phyloP scores from a whole-genome alignment of 2,797 vertebrate species.

The Iguana delicatissima region DNA sequence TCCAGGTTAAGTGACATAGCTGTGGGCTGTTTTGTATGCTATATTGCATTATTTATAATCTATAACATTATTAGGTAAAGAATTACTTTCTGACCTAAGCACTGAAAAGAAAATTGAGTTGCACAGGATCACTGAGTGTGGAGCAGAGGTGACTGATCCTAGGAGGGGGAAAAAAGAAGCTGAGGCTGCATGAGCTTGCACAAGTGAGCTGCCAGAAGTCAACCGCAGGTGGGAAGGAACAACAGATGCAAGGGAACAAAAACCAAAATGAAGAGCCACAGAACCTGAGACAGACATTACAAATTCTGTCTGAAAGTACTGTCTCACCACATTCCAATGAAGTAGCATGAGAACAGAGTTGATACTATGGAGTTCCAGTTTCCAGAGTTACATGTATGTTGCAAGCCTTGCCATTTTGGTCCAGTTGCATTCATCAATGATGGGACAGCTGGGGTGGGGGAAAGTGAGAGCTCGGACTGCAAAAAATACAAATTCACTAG shows the following conservation, averaged over 20 bases:
- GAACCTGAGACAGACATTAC: constrained; percentile 30
- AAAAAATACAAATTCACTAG: not conserved
- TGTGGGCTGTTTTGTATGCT: not conserved
- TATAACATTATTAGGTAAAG: not conserved
- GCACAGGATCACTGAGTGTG: not conserved
- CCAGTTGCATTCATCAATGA: not conserved
- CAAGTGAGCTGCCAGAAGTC: not conserved
- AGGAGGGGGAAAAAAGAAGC: constrained; percentile 1
- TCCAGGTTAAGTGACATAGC: not conserved
- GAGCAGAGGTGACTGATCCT: not conserved
- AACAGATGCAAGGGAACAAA: constrained; percentile 38
- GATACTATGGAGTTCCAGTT: not conserved
- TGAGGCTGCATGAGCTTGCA: not conserved
- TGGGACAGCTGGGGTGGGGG: not conserved
- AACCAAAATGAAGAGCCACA: constrained; percentile 21
- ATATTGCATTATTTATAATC: not conserved
- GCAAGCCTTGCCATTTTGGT: not conserved
- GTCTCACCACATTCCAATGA: not conserved
- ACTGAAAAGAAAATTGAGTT: not conserved
- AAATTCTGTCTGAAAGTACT: constrained; percentile 4
- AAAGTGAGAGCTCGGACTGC: not conserved
- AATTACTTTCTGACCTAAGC: not conserved
- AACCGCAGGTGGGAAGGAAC: constrained; percentile 30
- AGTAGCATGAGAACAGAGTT: not conserved
- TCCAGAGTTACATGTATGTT: not conserved